Evolutionary conservation across 1,140 invertebrate species (phyloP), one percentile per base, ranked within the genome.

Genomic region (Drosophila orosa): DNA sequence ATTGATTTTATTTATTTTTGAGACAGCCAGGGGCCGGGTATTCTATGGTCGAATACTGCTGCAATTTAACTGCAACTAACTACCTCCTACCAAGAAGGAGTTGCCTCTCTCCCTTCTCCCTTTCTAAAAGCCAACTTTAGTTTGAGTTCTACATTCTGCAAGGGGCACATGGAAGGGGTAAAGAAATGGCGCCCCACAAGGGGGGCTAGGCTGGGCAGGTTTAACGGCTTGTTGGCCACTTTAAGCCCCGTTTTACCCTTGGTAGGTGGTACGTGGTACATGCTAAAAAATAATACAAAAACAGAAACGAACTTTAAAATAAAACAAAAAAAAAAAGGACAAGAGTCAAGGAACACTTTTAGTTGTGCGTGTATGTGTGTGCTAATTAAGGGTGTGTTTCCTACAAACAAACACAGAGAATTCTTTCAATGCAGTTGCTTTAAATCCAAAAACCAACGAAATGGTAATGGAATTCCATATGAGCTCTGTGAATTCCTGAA

Each of bases 151-250:
- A 69, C 17, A 67, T 17, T 56, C 45, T 17, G 47, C 45, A 17
- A 47, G 63, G 31, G 17, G 15, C 7, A 19, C 9, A 10, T 24
- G 12, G 9, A 17, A 7, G 55, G 59, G 27, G 12, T 15, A 22
- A 22, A 52, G 29, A 52, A 33, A 33, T 9, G 29, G 19, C 17
- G 17, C 3, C 17, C 25, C 12, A 33, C 10, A 15, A 6, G 22
- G 45, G 40, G 48, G 74, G 63, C 60, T 35, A 12, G 48, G 6
- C 27, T 17, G 57, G 73, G 37, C 68, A 63, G 63, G 72, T 78
- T 85, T 86, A 86, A 86, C 83, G 83, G 79, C 72, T 87, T 87
- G 83, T 87, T 87, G 84, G 72, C 76, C 84, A 86, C 82, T 87
- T 86, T 83, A 79, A 79, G 83, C 75, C 62, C 52, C 75, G 47